Percentiles rank a stretch among this genome's conserved stretches.
phyloP scores from a whole-genome alignment of 2,797 vertebrate species.

The Channa striata region DNA sequence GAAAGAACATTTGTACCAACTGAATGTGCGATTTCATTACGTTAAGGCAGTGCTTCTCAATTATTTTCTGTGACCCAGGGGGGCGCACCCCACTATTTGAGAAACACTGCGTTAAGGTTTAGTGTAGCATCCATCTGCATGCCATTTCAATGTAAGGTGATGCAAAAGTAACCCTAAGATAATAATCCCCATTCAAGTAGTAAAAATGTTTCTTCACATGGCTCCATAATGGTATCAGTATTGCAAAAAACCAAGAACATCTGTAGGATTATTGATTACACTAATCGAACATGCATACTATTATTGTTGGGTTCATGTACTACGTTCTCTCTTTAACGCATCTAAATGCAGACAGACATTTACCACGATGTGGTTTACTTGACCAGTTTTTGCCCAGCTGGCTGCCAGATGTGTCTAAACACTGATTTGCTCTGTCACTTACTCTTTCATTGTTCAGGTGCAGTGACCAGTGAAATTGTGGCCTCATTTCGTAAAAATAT shows the following conservation, averaged over 20 bases:
- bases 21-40: no score
- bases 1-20: no score
- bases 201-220: background rate
- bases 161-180: no score
- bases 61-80: no score
- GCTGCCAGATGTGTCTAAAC: background rate
- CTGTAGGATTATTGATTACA: background rate
- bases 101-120: no score
- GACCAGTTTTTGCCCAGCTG: constrained; percentile 8
- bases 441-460: background rate
- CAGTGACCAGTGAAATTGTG: constrained; percentile 15
- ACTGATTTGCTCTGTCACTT: background rate
- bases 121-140: no score
- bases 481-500: constrained; percentile 6
- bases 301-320: background rate
- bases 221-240: background rate
- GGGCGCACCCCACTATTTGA: no score
- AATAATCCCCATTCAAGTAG: no score
- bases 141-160: no score
- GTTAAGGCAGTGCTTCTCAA: no score
- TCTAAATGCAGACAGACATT: constrained; percentile 1
- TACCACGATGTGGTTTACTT: background rate
- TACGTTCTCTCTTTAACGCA: background rate
- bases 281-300: background rate
- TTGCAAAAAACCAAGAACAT: background rate